These are phyloP conservation scores for Neuroterus valhalla DNA, from an alignment of 1,140 invertebrate genomes.

Conservation along the genomic window DNA sequence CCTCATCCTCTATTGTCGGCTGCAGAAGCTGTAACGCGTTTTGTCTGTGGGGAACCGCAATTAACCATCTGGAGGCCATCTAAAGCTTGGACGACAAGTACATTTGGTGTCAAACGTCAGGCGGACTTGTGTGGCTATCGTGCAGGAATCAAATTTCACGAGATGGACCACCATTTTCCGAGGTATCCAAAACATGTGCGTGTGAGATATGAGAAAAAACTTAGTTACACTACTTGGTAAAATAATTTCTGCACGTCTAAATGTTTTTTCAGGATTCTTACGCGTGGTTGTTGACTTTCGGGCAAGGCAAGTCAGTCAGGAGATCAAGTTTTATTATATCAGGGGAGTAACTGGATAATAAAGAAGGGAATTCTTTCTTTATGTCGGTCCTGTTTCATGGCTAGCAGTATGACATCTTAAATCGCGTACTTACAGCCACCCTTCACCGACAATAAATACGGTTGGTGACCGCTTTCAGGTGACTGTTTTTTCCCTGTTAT, in stretches of 20 bases:
- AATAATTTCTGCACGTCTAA: conserved; percentile 3
- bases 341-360: conserved; percentile 64
- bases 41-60: conserved; percentile 69
- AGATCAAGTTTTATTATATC: conserved; percentile 59
- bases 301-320: conserved; percentile 52
- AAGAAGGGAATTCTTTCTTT: conserved; percentile 51
- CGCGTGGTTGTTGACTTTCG: conserved; percentile 39
- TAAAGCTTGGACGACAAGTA: conserved; percentile 57
- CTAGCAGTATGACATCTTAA: conserved; percentile 54
- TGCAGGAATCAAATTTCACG: conserved; percentile 22
- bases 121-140: conserved; percentile 45
- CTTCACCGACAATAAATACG: conserved; percentile 56
- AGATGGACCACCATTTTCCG: conserved; percentile 25
- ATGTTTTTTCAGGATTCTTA: neutral
- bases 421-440: conserved; percentile 57
- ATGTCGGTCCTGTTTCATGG: conserved; percentile 57
- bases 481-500: neutral
- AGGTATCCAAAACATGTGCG: neutral
- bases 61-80: conserved; percentile 64
- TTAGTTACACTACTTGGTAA: neutral
- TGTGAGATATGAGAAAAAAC: too few species aligned
- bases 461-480: conserved; percentile 38
- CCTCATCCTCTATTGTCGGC: conserved; percentile 54
- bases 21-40: conserved; percentile 60
- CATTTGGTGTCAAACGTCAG: conserved; percentile 64